phyloP scores from a whole-genome alignment of 2,888 invertebrate genomes.

The Andricus curvator region DNA sequence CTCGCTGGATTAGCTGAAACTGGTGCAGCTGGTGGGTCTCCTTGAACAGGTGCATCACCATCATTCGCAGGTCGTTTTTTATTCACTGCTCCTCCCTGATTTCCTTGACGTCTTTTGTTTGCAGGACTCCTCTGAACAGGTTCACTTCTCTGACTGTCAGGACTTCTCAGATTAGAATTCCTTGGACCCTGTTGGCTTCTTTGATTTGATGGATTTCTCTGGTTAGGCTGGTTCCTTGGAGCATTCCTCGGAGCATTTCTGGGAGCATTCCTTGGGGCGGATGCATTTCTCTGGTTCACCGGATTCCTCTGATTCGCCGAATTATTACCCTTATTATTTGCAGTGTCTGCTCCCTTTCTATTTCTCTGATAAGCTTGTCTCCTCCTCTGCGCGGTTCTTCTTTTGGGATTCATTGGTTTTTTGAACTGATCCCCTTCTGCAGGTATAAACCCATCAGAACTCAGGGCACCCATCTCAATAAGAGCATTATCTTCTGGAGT shows the following conservation, averaged over 20 bases:
- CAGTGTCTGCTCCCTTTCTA: not conserved
- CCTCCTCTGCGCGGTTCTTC: not conserved
- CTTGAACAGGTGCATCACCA: not conserved
- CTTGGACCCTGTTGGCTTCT: not conserved
- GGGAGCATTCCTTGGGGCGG: too few relatives aligned
- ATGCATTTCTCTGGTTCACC: not conserved
- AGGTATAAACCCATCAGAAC: not conserved
- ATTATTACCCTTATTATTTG: slow-evolving; percentile 1
- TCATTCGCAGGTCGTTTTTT: slow-evolving; percentile 14
- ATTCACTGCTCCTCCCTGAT: slow-evolving; percentile 11
- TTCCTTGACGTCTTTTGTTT: slow-evolving; percentile 11
- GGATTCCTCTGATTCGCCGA: not conserved
- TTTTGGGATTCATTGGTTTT: not conserved
- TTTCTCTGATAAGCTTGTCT: slow-evolving; percentile 5
- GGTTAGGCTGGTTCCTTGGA: not conserved
- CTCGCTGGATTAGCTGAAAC: not conserved
- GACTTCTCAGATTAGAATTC: not conserved
- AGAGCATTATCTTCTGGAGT: not conserved
- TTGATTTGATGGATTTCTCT: not conserved
- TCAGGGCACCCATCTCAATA: not conserved
- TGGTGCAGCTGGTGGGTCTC: not conserved
- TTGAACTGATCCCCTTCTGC: not conserved
- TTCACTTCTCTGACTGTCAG: not conserved
- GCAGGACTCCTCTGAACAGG: not conserved
- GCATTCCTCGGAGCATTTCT: not conserved